A percentile compares a stretch with the other conserved stretches of the same genome.
phyloP scores from a whole-genome alignment of 2,797 vertebrate species.

The Pipistrellus pygmaeus region DNA sequence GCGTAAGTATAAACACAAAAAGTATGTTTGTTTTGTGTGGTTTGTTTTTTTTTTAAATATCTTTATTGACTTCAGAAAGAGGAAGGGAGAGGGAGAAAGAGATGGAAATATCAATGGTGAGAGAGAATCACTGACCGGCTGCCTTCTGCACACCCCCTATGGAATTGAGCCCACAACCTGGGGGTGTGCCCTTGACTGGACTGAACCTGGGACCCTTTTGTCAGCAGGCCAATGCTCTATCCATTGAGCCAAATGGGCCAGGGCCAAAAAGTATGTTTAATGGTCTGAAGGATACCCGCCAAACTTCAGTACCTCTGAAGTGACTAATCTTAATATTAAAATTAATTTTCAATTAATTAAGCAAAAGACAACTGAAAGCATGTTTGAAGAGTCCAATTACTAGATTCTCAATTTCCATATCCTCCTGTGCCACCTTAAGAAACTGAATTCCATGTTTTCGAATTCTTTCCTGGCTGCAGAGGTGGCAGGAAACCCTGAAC shows the following conservation, averaged over 20 bases:
- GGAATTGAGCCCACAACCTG: too few species aligned
- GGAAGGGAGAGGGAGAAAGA: too few species aligned
- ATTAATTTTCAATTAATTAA: not conserved
- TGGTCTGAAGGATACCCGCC: not conserved
- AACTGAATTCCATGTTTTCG: not conserved
- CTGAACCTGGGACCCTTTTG: too few species aligned
- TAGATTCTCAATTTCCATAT: not conserved
- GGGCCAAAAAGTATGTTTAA: not conserved
- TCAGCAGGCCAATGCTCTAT: too few species aligned
- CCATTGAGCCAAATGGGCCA: too few species aligned
- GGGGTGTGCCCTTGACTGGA: too few species aligned
- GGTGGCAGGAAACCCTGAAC: not conserved
- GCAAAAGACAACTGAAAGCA: not conserved
- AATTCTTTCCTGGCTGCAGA: not conserved
- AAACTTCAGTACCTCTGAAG: conserved; percentile 22
- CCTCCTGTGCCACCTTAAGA: not conserved
- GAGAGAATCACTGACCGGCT: too few species aligned
- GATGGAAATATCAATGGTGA: too few species aligned
- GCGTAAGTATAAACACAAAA: not conserved
- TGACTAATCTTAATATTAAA: not conserved
- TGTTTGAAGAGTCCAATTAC: not conserved
- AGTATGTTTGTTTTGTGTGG: not conserved
- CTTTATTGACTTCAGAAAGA: too few species aligned
- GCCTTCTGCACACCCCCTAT: too few species aligned
- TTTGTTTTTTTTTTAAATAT: not conserved